Percentiles rank a stretch among this genome's conserved stretches.
Evolutionary conservation across 2,888 invertebrate species (phyloP).

Genomic region (Phyto melanocephala): DNA sequence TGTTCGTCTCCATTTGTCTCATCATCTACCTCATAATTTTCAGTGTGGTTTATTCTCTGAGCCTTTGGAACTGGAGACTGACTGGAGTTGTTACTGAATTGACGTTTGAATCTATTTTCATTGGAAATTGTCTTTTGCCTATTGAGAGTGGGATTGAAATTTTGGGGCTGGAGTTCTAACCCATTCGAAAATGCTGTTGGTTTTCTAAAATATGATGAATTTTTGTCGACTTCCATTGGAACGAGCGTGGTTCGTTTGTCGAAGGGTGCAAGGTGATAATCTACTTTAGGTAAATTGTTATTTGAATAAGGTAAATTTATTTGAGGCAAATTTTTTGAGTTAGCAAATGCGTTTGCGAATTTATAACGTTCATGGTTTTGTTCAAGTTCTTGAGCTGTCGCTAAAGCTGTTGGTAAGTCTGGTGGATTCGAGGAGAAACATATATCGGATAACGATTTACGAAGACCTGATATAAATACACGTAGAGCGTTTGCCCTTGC

Average conservation of each 20-base stretch:
- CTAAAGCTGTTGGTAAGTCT: conserved; percentile 45
- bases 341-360: conserved; percentile 29
- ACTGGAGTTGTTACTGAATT: not conserved
- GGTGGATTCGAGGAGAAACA: conserved; percentile 43
- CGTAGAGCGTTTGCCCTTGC: conserved; percentile 46
- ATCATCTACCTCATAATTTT: no score
- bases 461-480: conserved; percentile 37
- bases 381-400: conserved; percentile 55
- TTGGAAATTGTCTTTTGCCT: not conserved
- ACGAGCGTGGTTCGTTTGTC: not conserved
- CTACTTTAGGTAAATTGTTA: not conserved
- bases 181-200: not conserved
- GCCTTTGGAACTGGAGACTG: conserved; percentile 19
- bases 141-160: no score
- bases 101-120: not conserved
- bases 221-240: conserved; percentile 25
- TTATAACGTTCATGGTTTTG: conserved; percentile 42
- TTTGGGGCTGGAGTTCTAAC: no score
- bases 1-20: not conserved
- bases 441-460: conserved; percentile 38
- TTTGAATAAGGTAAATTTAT: not conserved
- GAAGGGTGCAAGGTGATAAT: not conserved
- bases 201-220: conserved; percentile 25
- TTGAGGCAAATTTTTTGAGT: not conserved
- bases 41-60: conserved; percentile 19